A percentile compares a stretch with the other conserved stretches of the same genome.
Evolutionary conservation across 2,888 invertebrate genomes (phyloP).

Genomic region (Microplitis manilae): DNA sequence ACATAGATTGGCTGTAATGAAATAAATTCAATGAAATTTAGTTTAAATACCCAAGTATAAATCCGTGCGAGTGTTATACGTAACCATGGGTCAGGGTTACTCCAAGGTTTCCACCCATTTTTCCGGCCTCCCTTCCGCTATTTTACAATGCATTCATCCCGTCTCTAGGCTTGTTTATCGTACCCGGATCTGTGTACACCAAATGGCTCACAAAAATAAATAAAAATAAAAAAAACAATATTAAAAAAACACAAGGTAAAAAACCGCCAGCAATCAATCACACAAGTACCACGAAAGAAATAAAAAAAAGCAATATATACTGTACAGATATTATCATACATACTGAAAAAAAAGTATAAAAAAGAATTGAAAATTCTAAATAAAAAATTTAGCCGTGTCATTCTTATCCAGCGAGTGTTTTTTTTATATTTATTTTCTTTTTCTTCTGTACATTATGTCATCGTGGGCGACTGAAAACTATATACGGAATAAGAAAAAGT

Average conservation of each 20-base stretch:
- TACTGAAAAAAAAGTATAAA: background rate
- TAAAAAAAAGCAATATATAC: background rate
- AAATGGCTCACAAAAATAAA: background rate
- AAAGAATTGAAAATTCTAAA: background rate
- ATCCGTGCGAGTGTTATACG: constrained; percentile 15
- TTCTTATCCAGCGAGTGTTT: background rate
- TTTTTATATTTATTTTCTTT: background rate
- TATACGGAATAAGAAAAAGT: background rate
- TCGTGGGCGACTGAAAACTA: constrained; percentile 15
- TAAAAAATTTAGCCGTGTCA: constrained; percentile 1
- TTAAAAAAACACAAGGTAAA: constrained; percentile 11
- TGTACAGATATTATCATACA: background rate
- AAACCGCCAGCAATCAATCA: background rate
- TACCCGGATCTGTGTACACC: constrained; percentile 6
- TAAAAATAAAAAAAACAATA: constrained; percentile 13
- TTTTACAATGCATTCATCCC: constrained; percentile 27
- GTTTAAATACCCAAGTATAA: constrained; percentile 19
- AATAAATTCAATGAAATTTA: constrained; percentile 21
- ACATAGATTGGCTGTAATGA: background rate
- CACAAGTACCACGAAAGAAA: background rate
- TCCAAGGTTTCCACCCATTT: constrained; percentile 40
- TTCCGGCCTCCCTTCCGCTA: constrained; percentile 24
- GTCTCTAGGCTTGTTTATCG: constrained; percentile 28
- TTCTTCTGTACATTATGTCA: constrained; percentile 10
- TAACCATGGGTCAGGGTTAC: constrained; percentile 43